Evolutionary conservation across 2,888 invertebrate species (phyloP).

Genomic region (Drosophila melanosoma): DNA sequence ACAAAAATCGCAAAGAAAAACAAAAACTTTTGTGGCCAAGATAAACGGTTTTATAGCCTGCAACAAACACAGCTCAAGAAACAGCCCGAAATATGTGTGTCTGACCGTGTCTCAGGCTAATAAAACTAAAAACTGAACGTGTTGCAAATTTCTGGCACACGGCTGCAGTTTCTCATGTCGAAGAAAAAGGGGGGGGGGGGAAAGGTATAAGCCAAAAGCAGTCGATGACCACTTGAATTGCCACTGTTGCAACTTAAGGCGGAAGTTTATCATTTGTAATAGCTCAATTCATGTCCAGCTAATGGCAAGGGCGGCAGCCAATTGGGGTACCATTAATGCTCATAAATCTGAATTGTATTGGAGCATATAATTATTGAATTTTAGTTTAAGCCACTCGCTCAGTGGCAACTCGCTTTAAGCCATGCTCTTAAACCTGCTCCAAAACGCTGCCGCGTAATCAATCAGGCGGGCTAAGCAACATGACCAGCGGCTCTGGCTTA

Average conservation of each 20-base stretch:
- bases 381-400: conserved; percentile 21
- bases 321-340: conserved; percentile 17
- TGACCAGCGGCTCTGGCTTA: conserved; percentile 53
- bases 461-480: conserved; percentile 54
- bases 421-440: conserved; percentile 37
- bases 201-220: background rate
- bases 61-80: conserved; percentile 43
- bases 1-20: conserved; percentile 1
- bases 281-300: conserved; percentile 50
- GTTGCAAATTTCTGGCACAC: conserved; percentile 34
- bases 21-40: conserved; percentile 28
- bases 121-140: conserved; percentile 50
- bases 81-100: background rate
- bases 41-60: conserved; percentile 40
- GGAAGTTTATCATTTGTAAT: conserved; percentile 62
- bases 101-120: conserved; percentile 16
- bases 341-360: conserved; percentile 62
- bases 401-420: conserved; percentile 42
- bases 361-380: conserved; percentile 66
- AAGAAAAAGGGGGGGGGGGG: background rate
- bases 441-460: conserved; percentile 59
- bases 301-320: conserved; percentile 1
- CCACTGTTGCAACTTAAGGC: background rate
- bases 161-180: conserved; percentile 21
- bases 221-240: conserved; percentile 26